These are phyloP conservation scores for Hyposoter didymator DNA, from an alignment of 2,888 invertebrate species.

Conservation along the genomic window DNA sequence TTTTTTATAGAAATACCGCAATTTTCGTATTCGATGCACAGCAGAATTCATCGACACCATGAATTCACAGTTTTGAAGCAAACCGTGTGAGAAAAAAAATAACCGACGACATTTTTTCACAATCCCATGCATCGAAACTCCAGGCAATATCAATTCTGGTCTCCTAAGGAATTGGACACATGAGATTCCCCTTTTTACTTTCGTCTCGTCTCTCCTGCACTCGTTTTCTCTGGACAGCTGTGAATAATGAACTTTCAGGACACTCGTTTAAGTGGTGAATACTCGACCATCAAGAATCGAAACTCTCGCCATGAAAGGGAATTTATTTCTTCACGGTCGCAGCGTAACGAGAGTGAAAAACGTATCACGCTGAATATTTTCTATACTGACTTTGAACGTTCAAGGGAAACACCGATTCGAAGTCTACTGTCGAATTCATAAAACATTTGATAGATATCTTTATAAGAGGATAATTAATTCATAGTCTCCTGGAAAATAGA, in stretches of 20 bases:
- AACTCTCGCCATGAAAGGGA: constrained; percentile 34
- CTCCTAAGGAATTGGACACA: background rate
- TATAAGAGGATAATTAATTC: background rate
- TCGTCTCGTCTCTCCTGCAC: background rate
- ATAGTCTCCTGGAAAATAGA: background rate
- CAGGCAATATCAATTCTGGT: background rate
- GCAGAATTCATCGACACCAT: background rate
- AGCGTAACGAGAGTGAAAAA: constrained; percentile 49
- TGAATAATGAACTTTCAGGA: constrained; percentile 9
- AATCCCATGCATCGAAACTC: background rate
- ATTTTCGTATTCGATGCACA: background rate
- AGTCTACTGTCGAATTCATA: background rate
- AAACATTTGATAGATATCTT: background rate
- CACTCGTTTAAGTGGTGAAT: constrained; percentile 1
- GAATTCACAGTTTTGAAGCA: background rate
- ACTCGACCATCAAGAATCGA: constrained; percentile 44
- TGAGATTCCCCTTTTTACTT: background rate
- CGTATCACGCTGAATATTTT: constrained; percentile 2
- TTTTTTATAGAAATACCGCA: background rate
- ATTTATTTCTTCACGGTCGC: constrained; percentile 59
- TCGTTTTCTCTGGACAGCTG: background rate
- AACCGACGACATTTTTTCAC: background rate
- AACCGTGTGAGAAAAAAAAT: background rate
- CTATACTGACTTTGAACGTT: constrained; percentile 19
- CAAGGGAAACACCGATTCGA: background rate